Evolutionary conservation across 1,140 invertebrate genomes (phyloP).

Genomic region (Drosophila azteca): DNA sequence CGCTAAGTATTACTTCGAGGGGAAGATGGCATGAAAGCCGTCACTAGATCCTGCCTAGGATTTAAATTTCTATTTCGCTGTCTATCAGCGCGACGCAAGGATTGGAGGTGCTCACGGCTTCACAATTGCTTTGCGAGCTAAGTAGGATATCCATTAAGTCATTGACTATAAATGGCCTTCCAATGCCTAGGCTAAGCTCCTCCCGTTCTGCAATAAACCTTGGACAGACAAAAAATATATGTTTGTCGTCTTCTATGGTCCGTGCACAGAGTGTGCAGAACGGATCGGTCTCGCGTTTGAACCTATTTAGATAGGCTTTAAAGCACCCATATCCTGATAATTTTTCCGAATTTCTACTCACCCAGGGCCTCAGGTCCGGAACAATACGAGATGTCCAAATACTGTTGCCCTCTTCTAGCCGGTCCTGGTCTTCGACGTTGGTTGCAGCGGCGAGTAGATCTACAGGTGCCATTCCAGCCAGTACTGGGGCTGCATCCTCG

Average conservation of each 20-base stretch:
- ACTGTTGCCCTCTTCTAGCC: too few relatives aligned
- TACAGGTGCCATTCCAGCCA: too few relatives aligned
- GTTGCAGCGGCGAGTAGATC: too few relatives aligned
- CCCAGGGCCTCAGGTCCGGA: too few relatives aligned
- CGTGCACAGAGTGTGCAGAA: not conserved
- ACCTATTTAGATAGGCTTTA: not conserved
- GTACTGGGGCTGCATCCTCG: not conserved
- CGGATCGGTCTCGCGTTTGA: not conserved
- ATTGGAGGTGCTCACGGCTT: not conserved
- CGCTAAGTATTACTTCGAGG: too few relatives aligned
- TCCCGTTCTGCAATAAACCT: constrained; percentile 1
- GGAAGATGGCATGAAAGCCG: too few relatives aligned
- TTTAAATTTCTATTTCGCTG: not conserved
- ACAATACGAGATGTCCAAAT: too few relatives aligned
- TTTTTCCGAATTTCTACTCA: not conserved
- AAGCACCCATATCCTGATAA: too few relatives aligned
- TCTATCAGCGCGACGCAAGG: constrained; percentile 1
- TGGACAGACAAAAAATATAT: constrained; percentile 1
- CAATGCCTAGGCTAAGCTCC: not conserved
- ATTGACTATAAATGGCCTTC: not conserved
- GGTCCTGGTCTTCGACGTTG: too few relatives aligned
- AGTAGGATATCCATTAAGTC: not conserved
- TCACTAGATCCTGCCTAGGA: too few relatives aligned
- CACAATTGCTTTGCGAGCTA: not conserved
- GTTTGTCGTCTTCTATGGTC: not conserved